Base-by-base conservation (phyloP, 2,888 invertebrate genomes). In the Smittia sp. region DNA sequence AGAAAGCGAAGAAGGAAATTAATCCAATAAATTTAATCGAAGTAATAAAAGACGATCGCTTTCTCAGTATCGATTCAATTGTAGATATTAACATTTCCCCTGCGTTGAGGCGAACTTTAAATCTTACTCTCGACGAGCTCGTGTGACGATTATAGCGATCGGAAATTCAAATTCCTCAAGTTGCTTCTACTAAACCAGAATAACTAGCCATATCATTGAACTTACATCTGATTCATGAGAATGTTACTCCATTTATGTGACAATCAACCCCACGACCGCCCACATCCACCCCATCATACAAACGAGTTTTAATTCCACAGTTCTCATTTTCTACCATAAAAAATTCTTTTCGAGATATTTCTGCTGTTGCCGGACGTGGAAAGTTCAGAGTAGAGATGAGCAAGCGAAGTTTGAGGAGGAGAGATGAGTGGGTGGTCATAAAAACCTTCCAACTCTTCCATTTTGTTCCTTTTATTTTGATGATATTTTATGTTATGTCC, bases 401-500 rank as follows among this genome's bases (percentile, higher is more conserved):
- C 9, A 15, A 18, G 15, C n/a, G n/a, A n/a, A n/a, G n/a, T n/a
- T 22, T 25, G 6, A 25, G 15, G 27, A 15, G 22, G 65, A 27
- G 25, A 7, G 65, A 54, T 65, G 3, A 65, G 9, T 58, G 58
- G 58, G 22, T 22, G 58, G 58, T 25, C 7, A 27, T 3, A 25
- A 63, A 63, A 63, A 4, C 27, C 1, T 4, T 27, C 25, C n/a
- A 25, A 63, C 63, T 63, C 27, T 63, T 18, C 67, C 67, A 67
- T 67, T 41, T 38, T 67, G 38, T 67, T 67, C 39, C 67, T 39
- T 27, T 27, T 63, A 38, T 69, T 69, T 72, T 62, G 72, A 62
- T 58, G 72, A 62, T 72, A 72, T 72, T 72, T 72, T 72, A 72
- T 62, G 72, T 70, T 70, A 52, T 69, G 69, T 58, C 38, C 54